Conservation (phyloP, 2,888 invertebrate species). For the Tinea semifulvella region DNA sequence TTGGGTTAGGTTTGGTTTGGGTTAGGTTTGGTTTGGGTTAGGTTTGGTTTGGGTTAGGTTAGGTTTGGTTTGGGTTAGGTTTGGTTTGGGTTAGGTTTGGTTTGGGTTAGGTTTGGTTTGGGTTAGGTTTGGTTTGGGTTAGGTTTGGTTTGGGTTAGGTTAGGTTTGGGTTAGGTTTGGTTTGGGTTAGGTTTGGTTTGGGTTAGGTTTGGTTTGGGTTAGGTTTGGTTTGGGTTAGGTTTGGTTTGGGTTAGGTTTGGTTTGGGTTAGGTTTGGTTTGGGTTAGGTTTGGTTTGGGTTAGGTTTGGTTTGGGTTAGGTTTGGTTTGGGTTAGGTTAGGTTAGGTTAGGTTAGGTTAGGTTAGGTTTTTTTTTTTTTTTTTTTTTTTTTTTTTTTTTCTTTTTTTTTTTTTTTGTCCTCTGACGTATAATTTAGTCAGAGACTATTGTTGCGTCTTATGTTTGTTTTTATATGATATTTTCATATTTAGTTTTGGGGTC, state of each 20-base stretch:
- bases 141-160: no score
- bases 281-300: slow-evolving; percentile 12
- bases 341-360: slow-evolving; percentile 17
- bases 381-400: no score
- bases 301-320: neutral
- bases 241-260: no score
- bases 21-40: slow-evolving; percentile 11
- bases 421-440: no score
- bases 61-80: no score
- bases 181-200: slow-evolving; percentile 15
- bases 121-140: neutral
- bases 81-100: slow-evolving; percentile 16
- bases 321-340: no score
- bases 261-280: slow-evolving; percentile 14
- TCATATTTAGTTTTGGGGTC: no score
- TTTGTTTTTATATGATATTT: no score
- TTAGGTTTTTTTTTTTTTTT: no score
- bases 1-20: slow-evolving; percentile 15
- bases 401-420: no score
- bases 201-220: slow-evolving; percentile 12
- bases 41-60: neutral
- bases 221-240: neutral
- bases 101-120: slow-evolving; percentile 14
- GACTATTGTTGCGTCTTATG: no score
- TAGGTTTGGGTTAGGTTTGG: no score